Conservation (phyloP, 2,888 invertebrate species). For the Maniola hyperantus region DNA sequence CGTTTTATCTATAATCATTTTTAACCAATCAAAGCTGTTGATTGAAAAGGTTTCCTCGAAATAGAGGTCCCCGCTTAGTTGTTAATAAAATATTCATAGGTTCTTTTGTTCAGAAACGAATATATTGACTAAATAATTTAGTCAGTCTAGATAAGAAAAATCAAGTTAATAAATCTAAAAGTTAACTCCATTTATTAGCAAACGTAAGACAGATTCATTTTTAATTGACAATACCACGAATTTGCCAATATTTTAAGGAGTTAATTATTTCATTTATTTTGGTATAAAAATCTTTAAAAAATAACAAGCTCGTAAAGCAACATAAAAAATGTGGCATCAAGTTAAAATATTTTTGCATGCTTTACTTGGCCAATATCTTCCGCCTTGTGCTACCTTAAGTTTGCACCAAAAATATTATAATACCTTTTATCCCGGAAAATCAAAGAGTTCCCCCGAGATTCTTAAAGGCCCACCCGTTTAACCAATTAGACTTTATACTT, state of each 20-base stretch:
- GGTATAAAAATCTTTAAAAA: too few relatives aligned
- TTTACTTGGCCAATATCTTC: too few relatives aligned
- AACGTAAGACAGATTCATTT: background rate
- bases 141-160: background rate
- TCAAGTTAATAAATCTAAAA: constrained; percentile 5
- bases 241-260: background rate
- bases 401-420: too few relatives aligned
- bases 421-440: too few relatives aligned
- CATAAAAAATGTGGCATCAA: too few relatives aligned
- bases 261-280: background rate
- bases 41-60: background rate
- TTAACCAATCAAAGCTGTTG: background rate
- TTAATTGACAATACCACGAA: background rate
- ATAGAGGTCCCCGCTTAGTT: background rate
- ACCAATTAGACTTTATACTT: too few relatives aligned
- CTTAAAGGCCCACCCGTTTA: too few relatives aligned
- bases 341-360: too few relatives aligned
- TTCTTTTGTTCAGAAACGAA: constrained; percentile 8
- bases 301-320: too few relatives aligned
- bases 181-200: constrained; percentile 9
- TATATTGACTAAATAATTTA: constrained; percentile 6
- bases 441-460: too few relatives aligned
- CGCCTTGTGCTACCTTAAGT: too few relatives aligned
- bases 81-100: background rate
- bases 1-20: too few relatives aligned